Percentiles rank a stretch among this genome's conserved stretches.
Evolutionary conservation across 2,888 invertebrate species (phyloP).

Genomic region (Panopea generosa): DNA sequence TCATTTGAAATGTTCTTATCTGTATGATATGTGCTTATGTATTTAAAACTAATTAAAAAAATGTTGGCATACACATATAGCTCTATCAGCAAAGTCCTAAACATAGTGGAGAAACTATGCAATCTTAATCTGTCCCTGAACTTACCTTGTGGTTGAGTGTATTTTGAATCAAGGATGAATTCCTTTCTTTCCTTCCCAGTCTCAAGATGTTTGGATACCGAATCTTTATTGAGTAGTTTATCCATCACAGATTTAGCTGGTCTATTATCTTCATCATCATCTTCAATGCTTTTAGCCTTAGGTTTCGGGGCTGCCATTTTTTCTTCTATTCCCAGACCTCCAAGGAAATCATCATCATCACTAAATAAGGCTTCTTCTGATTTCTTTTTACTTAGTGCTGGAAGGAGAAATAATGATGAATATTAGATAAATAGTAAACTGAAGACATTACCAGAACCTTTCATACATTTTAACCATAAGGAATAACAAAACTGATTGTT

Average conservation of each 20-base stretch:
- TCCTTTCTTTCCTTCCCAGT: conserved; percentile 72
- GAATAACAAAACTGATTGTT: no score
- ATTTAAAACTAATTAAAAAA: no score
- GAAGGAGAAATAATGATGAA: conserved; percentile 3
- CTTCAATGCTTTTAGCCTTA: conserved; percentile 41
- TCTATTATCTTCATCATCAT: conserved; percentile 64
- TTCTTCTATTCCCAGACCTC: conserved; percentile 74
- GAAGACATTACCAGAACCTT: no score
- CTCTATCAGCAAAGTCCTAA: no score
- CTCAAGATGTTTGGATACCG: conserved; percentile 73
- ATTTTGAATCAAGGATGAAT: conserved; percentile 81
- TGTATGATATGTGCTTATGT: no score
- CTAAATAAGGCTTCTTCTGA: conserved; percentile 73
- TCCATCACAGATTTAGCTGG: conserved; percentile 79
- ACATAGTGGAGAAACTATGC: no score
- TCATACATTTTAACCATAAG: no score
- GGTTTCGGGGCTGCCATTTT: conserved; percentile 49
- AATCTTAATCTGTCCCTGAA: no score
- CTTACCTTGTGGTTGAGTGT: conserved; percentile 65
- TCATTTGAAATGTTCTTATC: no score
- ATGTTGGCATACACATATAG: no score
- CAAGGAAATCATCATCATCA: conserved; percentile 80
- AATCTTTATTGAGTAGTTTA: conserved; percentile 76
- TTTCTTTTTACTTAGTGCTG: conserved; percentile 65
- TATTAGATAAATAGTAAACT: no score